These are phyloP conservation scores for Temnothorax rugatulus DNA, from an alignment of 2,888 invertebrate species.

Conservation along the genomic window DNA sequence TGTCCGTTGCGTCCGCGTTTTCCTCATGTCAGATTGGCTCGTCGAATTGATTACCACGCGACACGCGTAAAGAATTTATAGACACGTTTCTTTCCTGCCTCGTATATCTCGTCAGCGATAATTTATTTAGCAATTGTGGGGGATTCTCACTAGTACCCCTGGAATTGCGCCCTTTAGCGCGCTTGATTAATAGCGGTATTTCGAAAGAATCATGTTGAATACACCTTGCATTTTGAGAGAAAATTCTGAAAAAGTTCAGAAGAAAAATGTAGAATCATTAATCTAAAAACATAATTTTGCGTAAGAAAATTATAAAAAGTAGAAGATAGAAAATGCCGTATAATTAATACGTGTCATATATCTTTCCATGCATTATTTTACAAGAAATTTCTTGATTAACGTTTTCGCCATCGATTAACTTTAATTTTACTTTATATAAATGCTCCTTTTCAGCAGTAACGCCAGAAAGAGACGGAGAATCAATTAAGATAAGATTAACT, in stretches of 20 bases:
- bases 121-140: conserved; percentile 34
- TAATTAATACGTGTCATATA: conserved; percentile 16
- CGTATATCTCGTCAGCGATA: conserved; percentile 26
- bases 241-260: background rate
- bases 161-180: conserved; percentile 7
- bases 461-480: conserved; percentile 25
- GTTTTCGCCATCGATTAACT: conserved; percentile 7
- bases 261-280: conserved; percentile 16
- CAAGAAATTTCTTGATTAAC: conserved; percentile 1
- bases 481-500: conserved; percentile 44
- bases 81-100: conserved; percentile 36
- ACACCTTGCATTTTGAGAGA: background rate
- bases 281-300: background rate
- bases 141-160: background rate
- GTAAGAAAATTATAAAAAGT: background rate
- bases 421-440: conserved; percentile 33
- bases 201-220: background rate
- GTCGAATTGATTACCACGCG: conserved; percentile 43
- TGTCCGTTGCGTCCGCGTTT: conserved; percentile 13
- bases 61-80: conserved; percentile 44
- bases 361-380: background rate
- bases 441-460: background rate
- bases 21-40: conserved; percentile 29
- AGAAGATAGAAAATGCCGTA: background rate
- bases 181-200: conserved; percentile 42